Evolutionary conservation across 2,113 vertebrate species (phyloP).

Genomic region (Coptodon bakossiorum): DNA sequence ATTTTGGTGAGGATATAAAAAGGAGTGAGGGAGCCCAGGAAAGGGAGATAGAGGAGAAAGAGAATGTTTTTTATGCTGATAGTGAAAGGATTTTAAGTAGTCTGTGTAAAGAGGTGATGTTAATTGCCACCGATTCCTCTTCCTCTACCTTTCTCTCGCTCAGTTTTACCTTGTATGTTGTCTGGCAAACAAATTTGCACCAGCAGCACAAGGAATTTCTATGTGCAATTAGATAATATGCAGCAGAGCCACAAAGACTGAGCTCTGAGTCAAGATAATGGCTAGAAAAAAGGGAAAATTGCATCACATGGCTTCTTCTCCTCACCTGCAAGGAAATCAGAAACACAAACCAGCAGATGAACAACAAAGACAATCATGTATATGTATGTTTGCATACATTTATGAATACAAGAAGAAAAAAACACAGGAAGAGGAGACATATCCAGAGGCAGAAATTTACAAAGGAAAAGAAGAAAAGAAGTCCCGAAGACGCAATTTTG

Average conservation of each 20-base stretch:
- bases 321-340: constrained; percentile 41
- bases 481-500: constrained; percentile 5
- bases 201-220: constrained; percentile 23
- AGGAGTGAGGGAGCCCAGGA: constrained; percentile 1
- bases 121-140: constrained; percentile 43
- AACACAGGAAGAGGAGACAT: not conserved
- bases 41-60: not conserved
- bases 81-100: constrained; percentile 39
- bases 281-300: constrained; percentile 23
- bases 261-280: constrained; percentile 30
- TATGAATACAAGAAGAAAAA: not conserved
- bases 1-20: constrained; percentile 37
- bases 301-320: constrained; percentile 25
- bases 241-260: constrained; percentile 10
- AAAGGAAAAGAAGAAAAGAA: not conserved
- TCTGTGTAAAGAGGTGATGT: constrained; percentile 29
- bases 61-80: not conserved
- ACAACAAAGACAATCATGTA: not conserved
- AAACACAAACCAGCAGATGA: not conserved
- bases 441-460: not conserved
- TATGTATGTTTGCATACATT: not conserved
- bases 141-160: not conserved
- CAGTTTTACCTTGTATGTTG: not conserved
- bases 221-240: constrained; percentile 42
- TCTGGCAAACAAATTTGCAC: constrained; percentile 46